phyloP scores from a whole-genome alignment of 2,888 invertebrate genomes.

The Drosophila mulleri region DNA sequence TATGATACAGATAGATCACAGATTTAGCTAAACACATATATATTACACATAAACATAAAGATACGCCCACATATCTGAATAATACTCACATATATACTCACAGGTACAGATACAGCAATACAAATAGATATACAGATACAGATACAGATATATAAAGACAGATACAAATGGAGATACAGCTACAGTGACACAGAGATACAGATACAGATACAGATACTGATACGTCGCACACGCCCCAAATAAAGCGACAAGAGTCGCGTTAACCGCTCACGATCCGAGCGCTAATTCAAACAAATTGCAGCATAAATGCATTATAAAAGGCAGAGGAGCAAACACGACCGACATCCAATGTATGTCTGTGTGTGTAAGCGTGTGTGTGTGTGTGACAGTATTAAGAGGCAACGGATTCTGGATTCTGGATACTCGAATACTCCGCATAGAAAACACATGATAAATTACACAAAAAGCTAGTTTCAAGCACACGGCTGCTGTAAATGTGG shows the following conservation, averaged over 20 bases:
- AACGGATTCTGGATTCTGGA: constrained; percentile 23
- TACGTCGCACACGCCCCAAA: constrained; percentile 47
- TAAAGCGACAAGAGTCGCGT: constrained; percentile 33
- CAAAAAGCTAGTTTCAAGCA: constrained; percentile 24
- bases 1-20: neutral
- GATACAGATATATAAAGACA: neutral
- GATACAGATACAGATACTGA: constrained; percentile 7
- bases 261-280: constrained; percentile 36
- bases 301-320: constrained; percentile 77
- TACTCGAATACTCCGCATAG: constrained; percentile 47
- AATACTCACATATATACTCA: neutral
- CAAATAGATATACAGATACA: neutral
- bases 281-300: constrained; percentile 81
- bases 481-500: constrained; percentile 39
- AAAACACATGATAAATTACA: constrained; percentile 69
- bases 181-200: neutral
- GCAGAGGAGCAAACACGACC: constrained; percentile 56
- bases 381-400: constrained; percentile 73
- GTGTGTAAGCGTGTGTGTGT: neutral
- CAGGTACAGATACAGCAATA: neutral
- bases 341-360: constrained; percentile 22
- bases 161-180: neutral
- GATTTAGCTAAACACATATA: no score
- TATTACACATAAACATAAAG: neutral
- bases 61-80: neutral